Conservation (phyloP, 2,797 vertebrate species). For the Typhlichthys eigenmanni region DNA sequence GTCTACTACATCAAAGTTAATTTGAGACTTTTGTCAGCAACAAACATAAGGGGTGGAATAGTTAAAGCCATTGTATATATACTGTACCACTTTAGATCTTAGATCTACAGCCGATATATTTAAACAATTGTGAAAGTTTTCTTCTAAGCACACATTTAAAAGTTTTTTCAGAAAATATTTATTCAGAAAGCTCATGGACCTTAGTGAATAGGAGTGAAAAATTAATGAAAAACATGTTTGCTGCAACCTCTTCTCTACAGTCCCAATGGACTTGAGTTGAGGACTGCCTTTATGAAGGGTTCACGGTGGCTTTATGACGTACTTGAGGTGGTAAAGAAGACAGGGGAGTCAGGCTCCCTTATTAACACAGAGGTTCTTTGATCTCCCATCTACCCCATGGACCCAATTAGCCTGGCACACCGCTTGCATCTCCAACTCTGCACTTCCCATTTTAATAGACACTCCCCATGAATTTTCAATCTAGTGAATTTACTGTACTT, state of each 20-base stretch:
- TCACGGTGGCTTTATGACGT: constrained; percentile 39
- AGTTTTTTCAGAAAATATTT: not conserved
- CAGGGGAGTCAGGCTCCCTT: constrained; percentile 37
- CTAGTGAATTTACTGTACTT: constrained; percentile 42
- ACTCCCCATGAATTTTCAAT: constrained; percentile 63
- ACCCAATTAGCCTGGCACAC: constrained; percentile 65
- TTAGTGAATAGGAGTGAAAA: not conserved
- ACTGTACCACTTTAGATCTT: too few species aligned
- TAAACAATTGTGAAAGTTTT: not conserved
- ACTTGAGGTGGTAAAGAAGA: constrained; percentile 34
- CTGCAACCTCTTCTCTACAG: not conserved
- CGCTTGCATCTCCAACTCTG: constrained; percentile 57
- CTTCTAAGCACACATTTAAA: not conserved
- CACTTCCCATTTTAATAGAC: constrained; percentile 57
- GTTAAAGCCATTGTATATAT: not conserved
- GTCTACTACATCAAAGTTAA: not conserved
- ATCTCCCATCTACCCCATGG: constrained; percentile 64
- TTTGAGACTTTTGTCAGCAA: not conserved
- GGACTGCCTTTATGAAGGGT: constrained; percentile 41
- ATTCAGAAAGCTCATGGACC: not conserved
- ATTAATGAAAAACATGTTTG: not conserved
- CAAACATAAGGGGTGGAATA: not conserved
- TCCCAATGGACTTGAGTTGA: constrained; percentile 24
- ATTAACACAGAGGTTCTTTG: constrained; percentile 60
- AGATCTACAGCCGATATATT: not conserved